These are phyloP conservation scores for Phataginus tetradactyla DNA, from an alignment of 2,797 vertebrate genomes.

Conservation along the genomic window DNA sequence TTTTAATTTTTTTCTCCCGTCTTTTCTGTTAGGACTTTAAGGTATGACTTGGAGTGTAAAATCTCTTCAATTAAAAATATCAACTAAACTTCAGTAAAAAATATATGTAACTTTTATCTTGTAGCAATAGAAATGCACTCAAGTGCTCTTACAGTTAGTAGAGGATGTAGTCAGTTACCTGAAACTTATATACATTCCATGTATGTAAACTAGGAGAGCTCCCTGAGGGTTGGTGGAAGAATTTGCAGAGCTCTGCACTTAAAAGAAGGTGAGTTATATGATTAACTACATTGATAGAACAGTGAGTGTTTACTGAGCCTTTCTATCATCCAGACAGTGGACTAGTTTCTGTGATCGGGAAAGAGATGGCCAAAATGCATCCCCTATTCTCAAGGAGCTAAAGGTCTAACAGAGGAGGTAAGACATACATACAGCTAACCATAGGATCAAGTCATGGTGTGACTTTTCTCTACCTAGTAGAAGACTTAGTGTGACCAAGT, in stretches of 20 bases:
- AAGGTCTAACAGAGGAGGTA: not conserved
- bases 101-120: not conserved
- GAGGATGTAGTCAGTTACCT: not conserved
- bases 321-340: not conserved
- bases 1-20: not conserved
- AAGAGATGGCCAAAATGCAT: not conserved
- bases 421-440: not conserved
- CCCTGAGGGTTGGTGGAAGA: not conserved
- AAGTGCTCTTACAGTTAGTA: not conserved
- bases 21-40: not conserved
- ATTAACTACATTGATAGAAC: not conserved
- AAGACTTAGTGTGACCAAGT: not conserved
- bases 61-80: constrained; percentile 22
- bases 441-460: not conserved
- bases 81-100: not conserved
- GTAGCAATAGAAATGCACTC: not conserved
- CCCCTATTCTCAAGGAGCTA: not conserved
- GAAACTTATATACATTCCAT: not conserved
- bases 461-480: not conserved
- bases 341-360: not conserved
- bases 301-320: not conserved
- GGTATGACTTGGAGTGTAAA: not conserved
- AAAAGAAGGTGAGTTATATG: not conserved
- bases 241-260: not conserved
- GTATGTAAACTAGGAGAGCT: not conserved